Conservation (phyloP, 2,888 invertebrate species). For the Zelleria hepariella region DNA sequence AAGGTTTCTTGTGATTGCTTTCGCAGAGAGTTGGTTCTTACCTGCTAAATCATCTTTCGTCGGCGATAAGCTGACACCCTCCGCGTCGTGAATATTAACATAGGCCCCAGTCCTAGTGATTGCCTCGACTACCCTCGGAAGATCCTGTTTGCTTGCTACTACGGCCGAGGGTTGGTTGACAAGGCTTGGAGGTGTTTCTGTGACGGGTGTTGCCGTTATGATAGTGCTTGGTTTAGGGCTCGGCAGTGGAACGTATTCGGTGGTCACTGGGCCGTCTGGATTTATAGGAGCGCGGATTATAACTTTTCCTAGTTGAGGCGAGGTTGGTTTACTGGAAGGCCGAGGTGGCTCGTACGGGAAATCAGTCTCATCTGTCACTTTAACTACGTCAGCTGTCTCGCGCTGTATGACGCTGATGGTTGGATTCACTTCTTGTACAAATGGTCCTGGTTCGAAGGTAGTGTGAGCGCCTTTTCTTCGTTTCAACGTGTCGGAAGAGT, state of each 20-base stretch:
- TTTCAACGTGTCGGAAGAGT: conserved; percentile 87
- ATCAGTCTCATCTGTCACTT: conserved; percentile 57
- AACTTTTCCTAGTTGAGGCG: conserved; percentile 77
- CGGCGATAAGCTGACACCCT: conserved; percentile 72
- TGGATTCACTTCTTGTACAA: conserved; percentile 77
- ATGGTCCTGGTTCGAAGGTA: conserved; percentile 90
- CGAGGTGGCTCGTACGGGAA: conserved; percentile 55
- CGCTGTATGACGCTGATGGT: conserved; percentile 50
- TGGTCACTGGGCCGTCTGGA: conserved; percentile 53
- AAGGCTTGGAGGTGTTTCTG: conserved; percentile 35
- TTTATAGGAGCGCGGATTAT: conserved; percentile 71
- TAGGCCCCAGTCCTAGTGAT: conserved; percentile 75
- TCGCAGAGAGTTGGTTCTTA: conserved; percentile 65
- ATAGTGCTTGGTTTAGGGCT: conserved; percentile 73
- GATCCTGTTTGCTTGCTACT: conserved; percentile 42
- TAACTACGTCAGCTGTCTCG: conserved; percentile 52
- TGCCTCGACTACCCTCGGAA: conserved; percentile 58
- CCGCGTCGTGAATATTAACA: conserved; percentile 79
- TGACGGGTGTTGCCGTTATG: conserved; percentile 69
- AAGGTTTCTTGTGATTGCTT: conserved; percentile 30
- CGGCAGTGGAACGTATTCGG: conserved; percentile 73
- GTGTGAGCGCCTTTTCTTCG: conserved; percentile 85
- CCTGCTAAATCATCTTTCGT: conserved; percentile 78
- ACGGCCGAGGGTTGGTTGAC: conserved; percentile 25
- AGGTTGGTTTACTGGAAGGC: conserved; percentile 66